Evolutionary conservation across 64 coral and sea anemone species (phyloP).

Genomic region (Exaiptasia diaphana): DNA sequence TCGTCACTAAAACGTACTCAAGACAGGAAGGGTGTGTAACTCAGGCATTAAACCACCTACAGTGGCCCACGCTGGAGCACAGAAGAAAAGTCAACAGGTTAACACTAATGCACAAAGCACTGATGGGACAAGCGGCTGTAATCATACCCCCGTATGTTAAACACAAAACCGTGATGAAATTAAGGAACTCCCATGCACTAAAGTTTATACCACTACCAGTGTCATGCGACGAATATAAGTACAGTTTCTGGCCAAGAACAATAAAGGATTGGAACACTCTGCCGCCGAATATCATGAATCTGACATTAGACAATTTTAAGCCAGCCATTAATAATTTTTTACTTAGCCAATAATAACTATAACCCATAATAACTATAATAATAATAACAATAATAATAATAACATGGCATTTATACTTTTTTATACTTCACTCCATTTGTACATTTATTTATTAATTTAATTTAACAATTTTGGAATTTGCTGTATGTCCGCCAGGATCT

Average conservation of each 20-base stretch:
- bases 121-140: neutral
- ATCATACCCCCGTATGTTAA: neutral
- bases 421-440: too few species aligned
- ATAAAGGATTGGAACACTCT: neutral
- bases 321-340: too few species aligned
- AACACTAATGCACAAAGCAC: neutral
- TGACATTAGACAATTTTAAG: neutral
- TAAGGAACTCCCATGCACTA: neutral
- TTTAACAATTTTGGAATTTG: too few species aligned
- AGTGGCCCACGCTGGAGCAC: conserved; percentile 8
- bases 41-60: conserved; percentile 30
- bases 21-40: conserved; percentile 49
- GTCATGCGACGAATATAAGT: too few species aligned
- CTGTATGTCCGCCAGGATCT: too few species aligned
- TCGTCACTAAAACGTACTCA: conserved; percentile 28
- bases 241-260: neutral
- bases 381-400: too few species aligned
- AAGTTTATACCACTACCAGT: too few species aligned
- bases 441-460: too few species aligned
- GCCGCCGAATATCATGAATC: neutral
- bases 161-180: neutral
- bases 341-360: too few species aligned
- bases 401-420: too few species aligned
- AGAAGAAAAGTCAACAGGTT: neutral
- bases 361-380: too few species aligned